These are phyloP conservation scores for Equus quagga DNA, from an alignment of 2,113 vertebrate species.

Conservation along the genomic window DNA sequence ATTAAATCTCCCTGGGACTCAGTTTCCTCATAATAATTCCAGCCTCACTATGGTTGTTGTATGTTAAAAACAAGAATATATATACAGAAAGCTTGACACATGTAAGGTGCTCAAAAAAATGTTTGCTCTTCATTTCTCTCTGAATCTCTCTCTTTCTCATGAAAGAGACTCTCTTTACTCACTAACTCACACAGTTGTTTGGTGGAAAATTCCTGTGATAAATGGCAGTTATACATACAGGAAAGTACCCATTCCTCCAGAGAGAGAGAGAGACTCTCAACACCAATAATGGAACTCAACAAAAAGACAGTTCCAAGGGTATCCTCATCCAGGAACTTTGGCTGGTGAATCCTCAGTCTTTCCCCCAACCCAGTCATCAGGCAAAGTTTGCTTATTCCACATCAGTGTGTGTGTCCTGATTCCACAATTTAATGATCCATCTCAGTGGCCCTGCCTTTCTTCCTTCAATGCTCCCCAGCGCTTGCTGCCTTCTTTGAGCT, in stretches of 20 bases:
- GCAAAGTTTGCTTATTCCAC: neutral
- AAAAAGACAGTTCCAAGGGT: neutral
- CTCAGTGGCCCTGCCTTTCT: neutral
- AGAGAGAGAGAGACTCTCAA: neutral
- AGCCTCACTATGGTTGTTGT: neutral
- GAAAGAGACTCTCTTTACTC: no score
- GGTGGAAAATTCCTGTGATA: neutral
- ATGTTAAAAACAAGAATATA: neutral
- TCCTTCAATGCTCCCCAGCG: neutral
- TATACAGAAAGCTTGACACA: neutral
- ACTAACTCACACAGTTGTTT: neutral
- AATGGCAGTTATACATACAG: neutral
- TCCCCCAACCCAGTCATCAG: neutral
- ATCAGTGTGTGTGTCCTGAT: neutral
- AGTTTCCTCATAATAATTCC: neutral
- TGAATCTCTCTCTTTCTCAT: neutral
- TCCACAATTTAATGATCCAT: constrained; percentile 59
- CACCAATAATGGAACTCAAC: neutral
- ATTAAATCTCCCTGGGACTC: neutral
- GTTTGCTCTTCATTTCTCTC: neutral
- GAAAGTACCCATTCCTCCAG: neutral
- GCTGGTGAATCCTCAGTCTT: neutral
- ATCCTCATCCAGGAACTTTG: neutral
- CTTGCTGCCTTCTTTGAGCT: constrained; percentile 10
- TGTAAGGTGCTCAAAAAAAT: neutral